These are phyloP conservation scores for Hippocampus comes DNA, from an alignment of 2,113 vertebrate genomes.

Conservation along the genomic window DNA sequence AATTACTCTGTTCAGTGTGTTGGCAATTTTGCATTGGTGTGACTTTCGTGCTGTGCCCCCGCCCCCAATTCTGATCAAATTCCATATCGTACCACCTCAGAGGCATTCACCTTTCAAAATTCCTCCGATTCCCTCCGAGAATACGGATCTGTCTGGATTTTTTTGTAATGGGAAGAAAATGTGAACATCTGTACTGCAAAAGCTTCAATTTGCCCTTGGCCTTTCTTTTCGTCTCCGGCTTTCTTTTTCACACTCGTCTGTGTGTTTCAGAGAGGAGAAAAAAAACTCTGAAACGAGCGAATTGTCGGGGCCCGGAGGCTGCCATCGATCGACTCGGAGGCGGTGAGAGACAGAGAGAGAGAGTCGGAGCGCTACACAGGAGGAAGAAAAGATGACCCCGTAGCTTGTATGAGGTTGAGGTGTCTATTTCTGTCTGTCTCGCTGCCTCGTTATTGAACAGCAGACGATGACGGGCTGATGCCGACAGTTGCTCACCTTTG, in stretches of 20 bases:
- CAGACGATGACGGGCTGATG: conserved; percentile 3
- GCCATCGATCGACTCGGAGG: conserved; percentile 61
- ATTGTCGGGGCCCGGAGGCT: conserved; percentile 55
- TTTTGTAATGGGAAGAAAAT: neutral
- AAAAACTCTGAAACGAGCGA: conserved; percentile 13
- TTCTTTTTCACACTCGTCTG: conserved; percentile 30
- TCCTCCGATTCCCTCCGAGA: neutral
- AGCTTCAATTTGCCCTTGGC: conserved; percentile 1
- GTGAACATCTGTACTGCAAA: neutral
- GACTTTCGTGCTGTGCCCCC: neutral
- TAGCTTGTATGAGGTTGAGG: conserved; percentile 49
- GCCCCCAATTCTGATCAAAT: neutral
- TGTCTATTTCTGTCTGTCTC: conserved; percentile 58
- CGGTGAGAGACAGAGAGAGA: neutral
- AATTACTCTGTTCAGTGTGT: neutral
- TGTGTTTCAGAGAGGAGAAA: conserved; percentile 53
- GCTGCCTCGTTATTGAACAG: conserved; percentile 45
- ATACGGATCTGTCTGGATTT: neutral
- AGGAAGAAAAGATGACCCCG: conserved; percentile 24
- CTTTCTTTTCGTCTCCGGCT: conserved; percentile 6
- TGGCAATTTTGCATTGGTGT: neutral
- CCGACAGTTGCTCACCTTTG: neutral
- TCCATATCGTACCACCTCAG: neutral
- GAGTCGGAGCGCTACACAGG: conserved; percentile 7
- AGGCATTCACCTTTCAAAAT: neutral